phyloP scores from a whole-genome alignment of 2,888 invertebrate species.

The Diadegma fenestrale region DNA sequence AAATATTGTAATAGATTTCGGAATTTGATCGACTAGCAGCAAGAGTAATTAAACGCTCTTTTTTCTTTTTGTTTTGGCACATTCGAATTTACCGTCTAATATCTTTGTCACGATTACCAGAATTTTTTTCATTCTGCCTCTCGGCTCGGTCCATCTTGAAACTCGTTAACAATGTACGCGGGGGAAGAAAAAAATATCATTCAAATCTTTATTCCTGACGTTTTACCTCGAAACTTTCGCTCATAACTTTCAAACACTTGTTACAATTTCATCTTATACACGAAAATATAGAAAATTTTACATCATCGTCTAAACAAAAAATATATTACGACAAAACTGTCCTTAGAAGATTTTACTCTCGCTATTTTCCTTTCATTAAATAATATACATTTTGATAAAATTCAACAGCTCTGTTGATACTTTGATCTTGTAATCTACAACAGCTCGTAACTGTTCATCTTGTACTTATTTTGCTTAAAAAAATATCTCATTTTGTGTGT shows the following conservation, averaged over 20 bases:
- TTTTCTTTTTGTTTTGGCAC: background rate
- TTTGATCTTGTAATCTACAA: background rate
- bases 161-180: background rate
- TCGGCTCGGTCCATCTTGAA: background rate
- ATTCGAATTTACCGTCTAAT: background rate
- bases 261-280: background rate
- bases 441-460: background rate
- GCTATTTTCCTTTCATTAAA: background rate
- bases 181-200: background rate
- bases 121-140: background rate
- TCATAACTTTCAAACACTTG: background rate
- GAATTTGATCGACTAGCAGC: background rate
- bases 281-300: background rate
- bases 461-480: background rate
- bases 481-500: background rate
- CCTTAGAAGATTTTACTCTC: background rate
- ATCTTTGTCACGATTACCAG: background rate
- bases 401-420: background rate
- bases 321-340: background rate
- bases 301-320: background rate
- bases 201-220: background rate
- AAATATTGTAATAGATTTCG: background rate
- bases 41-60: background rate
- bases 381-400: background rate
- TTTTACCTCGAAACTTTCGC: background rate